These are phyloP conservation scores for Bombus sibiricus DNA, from an alignment of 1,140 invertebrate species.

Conservation along the genomic window DNA sequence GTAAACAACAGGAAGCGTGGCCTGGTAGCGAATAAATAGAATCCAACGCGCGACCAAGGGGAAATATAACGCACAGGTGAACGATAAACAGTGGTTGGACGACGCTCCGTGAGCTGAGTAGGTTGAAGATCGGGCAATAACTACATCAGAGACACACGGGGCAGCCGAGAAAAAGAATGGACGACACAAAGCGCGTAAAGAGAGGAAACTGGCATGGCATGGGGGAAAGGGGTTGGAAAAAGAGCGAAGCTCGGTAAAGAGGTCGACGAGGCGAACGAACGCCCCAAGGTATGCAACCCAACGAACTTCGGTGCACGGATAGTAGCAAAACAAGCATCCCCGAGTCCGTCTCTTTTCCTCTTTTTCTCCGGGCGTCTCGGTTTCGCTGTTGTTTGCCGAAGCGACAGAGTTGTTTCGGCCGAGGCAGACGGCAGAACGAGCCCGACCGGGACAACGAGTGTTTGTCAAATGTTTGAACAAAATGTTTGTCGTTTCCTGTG, in stretches of 20 bases:
- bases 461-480: conserved; percentile 82
- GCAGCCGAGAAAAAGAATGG: not conserved
- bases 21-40: conserved; percentile 23
- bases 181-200: conserved; percentile 6
- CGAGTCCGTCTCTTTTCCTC: conserved; percentile 47
- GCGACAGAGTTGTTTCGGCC: conserved; percentile 75
- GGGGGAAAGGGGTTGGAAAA: not conserved
- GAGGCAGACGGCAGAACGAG: conserved; percentile 50
- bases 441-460: conserved; percentile 72
- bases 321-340: conserved; percentile 72
- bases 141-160: not conserved
- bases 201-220: not conserved
- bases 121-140: conserved; percentile 16
- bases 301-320: conserved; percentile 66
- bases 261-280: conserved; percentile 57
- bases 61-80: conserved; percentile 35
- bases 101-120: not conserved
- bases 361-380: conserved; percentile 50
- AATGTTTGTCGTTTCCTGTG: conserved; percentile 79
- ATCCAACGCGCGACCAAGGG: not conserved
- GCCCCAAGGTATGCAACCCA: conserved; percentile 72
- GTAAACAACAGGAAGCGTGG: not conserved
- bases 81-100: conserved; percentile 25
- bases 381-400: conserved; percentile 75
- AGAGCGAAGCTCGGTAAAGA: conserved; percentile 36